phyloP scores from a whole-genome alignment of 2,113 vertebrate species.

The Pandion haliaetus region DNA sequence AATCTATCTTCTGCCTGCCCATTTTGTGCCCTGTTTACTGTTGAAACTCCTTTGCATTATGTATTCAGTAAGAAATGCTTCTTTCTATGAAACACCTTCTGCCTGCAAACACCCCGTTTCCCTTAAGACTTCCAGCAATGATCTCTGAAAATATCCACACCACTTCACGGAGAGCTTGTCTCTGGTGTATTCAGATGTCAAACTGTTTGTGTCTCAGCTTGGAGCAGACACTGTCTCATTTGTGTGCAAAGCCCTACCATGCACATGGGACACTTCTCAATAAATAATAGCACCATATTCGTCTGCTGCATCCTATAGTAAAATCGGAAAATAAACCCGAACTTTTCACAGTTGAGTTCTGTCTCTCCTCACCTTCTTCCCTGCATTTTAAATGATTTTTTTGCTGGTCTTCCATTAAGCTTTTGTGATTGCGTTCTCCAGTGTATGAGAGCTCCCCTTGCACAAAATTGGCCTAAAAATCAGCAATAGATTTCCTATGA shows the following conservation, averaged over 20 bases:
- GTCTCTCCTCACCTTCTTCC: not conserved
- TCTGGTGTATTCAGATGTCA: slow-evolving; percentile 66
- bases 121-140: slow-evolving; percentile 60
- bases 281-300: slow-evolving; percentile 40
- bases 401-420: not conserved
- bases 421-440: not conserved
- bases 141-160: slow-evolving; percentile 68
- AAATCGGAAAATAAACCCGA: slow-evolving; percentile 26
- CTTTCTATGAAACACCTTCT: not conserved
- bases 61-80: slow-evolving; percentile 39
- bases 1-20: not conserved
- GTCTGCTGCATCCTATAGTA: slow-evolving; percentile 12
- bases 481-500: not conserved
- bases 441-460: not conserved
- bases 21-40: slow-evolving; percentile 4
- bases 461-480: not conserved
- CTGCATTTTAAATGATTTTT: not conserved
- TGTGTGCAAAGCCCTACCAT: slow-evolving; percentile 53
- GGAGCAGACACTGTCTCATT: slow-evolving; percentile 58
- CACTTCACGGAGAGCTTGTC: slow-evolving; percentile 55
- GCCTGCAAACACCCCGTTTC: slow-evolving; percentile 36
- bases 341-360: not conserved
- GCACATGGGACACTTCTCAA: slow-evolving; percentile 48
- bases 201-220: slow-evolving; percentile 58
- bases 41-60: slow-evolving; percentile 4